phyloP scores from a whole-genome alignment of 2,113 vertebrate genomes.

The Sylvilagus bachmani region DNA sequence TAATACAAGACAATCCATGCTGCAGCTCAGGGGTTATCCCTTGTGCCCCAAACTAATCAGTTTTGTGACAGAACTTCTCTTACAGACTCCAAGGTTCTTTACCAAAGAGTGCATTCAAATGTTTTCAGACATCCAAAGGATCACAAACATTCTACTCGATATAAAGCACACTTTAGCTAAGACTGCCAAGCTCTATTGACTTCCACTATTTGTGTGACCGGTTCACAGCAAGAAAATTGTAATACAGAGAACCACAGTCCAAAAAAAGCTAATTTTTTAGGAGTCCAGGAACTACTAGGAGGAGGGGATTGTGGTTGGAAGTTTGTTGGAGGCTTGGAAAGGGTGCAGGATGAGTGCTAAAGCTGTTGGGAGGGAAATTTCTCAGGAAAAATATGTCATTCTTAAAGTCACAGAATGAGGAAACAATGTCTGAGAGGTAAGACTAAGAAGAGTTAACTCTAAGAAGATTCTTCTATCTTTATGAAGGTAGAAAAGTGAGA shows the following conservation, averaged over 20 bases:
- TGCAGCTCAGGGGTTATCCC: neutral
- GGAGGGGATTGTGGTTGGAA: neutral
- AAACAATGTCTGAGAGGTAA: neutral
- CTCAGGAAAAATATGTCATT: neutral
- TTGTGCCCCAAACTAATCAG: neutral
- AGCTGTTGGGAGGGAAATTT: neutral
- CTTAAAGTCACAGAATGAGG: neutral
- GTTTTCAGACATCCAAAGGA: neutral
- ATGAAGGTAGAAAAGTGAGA: neutral
- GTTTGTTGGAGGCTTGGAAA: neutral
- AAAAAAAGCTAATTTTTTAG: conserved; percentile 36
- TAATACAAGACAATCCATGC: neutral
- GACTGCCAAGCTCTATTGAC: neutral
- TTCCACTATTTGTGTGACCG: conserved; percentile 22
- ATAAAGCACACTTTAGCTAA: neutral
- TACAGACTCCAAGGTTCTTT: neutral
- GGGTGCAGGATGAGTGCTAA: neutral
- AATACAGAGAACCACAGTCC: neutral
- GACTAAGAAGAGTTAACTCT: neutral
- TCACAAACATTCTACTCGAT: neutral
- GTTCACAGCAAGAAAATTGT: neutral
- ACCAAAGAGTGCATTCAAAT: neutral
- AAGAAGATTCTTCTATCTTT: neutral
- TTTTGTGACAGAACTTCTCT: neutral
- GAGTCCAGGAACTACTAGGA: neutral